Evolutionary conservation across 2,888 invertebrate species (phyloP), one percentile per base, ranked within the genome.

Genomic region (Apocheima hispidaria): DNA sequence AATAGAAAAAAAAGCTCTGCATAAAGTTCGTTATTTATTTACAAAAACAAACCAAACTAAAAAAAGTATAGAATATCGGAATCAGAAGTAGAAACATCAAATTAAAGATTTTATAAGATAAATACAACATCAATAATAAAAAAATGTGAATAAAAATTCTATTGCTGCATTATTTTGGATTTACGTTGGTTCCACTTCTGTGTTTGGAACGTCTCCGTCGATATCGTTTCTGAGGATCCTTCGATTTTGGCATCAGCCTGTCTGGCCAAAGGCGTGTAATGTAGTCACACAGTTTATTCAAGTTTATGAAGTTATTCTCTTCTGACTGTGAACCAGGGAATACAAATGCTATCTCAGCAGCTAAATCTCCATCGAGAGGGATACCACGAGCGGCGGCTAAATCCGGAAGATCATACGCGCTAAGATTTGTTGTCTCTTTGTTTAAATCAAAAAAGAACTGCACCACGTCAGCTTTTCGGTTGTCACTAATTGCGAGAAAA

Each of bases 211-310:
- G 1, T n/a, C n/a, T n/a, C n/a, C n/a, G n/a, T n/a, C n/a, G n/a
- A n/a, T n/a, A n/a, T n/a, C n/a, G n/a, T 14, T 36, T 36, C 2
- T 16, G 16, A 36, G 7, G 16, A 5, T n/a, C n/a, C n/a, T n/a
- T n/a, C n/a, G n/a, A n/a, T n/a, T 14, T 36, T 9, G 36, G 16
- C 5, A 16, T 7, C 16, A 16, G 5, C 30, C 76, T 76, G 0
- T 82, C 79, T 2, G 86, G 86, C 85, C 86, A 86, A 46, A 81
- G 70, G 2, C 85, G 70, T 12, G 70, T 60, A 10, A 84, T 73
- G 41, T 77, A 86, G 4, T 86, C 86, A 14, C 75, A 73, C 18
- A 86, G 49, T 2, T 55, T 41, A 0, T 49, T 54, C 35, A 86
- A 61, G 52, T 82, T 66, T 1, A 85, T 64, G 0, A 69, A 71